Base-by-base conservation (phyloP, 2,888 invertebrate species). In the Vannuccia rotundouncinata region DNA sequence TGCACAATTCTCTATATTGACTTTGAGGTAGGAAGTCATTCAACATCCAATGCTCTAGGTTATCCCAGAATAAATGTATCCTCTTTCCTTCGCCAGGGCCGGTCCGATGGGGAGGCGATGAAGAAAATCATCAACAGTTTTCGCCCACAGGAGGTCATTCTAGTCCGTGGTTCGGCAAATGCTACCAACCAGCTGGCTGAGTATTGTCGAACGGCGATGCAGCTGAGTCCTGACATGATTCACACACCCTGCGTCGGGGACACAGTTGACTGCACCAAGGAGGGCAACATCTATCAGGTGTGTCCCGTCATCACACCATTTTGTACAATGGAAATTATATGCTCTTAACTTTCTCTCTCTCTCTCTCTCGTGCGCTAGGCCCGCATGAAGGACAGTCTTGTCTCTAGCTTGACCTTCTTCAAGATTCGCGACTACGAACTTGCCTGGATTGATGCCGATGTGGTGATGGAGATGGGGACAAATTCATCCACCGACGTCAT, bases 261-360 rank as follows among this genome's bases (percentile, higher is more conserved):
- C 84, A 90, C 91, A 0, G 91, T 99, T 0, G 98, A 99, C 87
- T 97, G 95, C 0, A 98, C 99, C 0, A 95, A 95, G 0, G 98
- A 99, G 88, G 95, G 95, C 0, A 95, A 97, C 85, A 99, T 99
- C 84, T 98, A 95, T 88, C 98, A 98, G n/a, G n/a, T 91, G 94
- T 94, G 81, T n/a, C n/a, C n/a, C n/a, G n/a, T n/a, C n/a, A n/a
- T n/a, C n/a, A n/a, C n/a, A n/a, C n/a, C 10, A 29, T 29, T 17
- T 28, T 10, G 2, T 30, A 28, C 17, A 5, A 5, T 13, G 22
- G 22, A 27, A 27, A 10, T 31, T 22, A 31, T 45, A 29, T 74
- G 10, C 10, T 73, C n/a, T 10, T 78, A 81, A 66, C 59, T 59
- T 28, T 82, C 84, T n/a, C n/a, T n/a, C n/a, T n/a, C n/a, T 0